Conservation (phyloP, 2,888 invertebrate genomes). For the Subacronicta megacephala region DNA sequence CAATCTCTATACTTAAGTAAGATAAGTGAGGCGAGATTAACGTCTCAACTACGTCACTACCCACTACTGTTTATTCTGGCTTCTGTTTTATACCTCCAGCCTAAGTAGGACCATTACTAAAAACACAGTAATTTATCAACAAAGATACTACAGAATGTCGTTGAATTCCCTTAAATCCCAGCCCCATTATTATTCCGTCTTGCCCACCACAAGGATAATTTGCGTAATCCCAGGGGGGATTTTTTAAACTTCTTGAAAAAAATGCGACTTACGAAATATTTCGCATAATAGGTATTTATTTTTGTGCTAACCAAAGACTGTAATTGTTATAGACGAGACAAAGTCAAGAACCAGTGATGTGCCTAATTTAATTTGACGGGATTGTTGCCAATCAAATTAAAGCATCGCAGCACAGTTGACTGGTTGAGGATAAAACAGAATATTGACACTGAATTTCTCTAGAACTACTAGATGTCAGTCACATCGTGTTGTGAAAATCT, state of each 20-base stretch:
- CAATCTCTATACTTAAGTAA: too few species aligned
- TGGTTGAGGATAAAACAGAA: too few species aligned
- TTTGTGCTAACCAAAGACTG: constrained; percentile 10
- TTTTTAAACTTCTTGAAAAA: constrained; percentile 41
- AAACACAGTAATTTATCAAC: constrained; percentile 85
- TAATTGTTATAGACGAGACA: constrained; percentile 1
- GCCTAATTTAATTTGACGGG: too few species aligned
- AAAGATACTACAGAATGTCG: constrained; percentile 75
- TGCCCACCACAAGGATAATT: constrained; percentile 78
- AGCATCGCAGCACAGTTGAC: too few species aligned
- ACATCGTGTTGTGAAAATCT: too few species aligned
- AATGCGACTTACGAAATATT: constrained; percentile 14
- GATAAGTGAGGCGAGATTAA: constrained; percentile 29
- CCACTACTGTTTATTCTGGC: constrained; percentile 27
- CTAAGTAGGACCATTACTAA: constrained; percentile 78
- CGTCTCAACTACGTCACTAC: constrained; percentile 15
- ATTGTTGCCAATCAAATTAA: too few species aligned
- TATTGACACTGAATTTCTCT: too few species aligned
- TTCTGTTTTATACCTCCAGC: constrained; percentile 60
- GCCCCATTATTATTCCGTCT: constrained; percentile 81
- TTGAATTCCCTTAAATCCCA: constrained; percentile 74
- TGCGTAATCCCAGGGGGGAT: constrained; percentile 72
- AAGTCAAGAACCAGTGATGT: neutral
- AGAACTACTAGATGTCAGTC: too few species aligned
- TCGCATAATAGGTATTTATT: constrained; percentile 24